These are phyloP conservation scores for Anableps anableps DNA, from an alignment of 2,797 vertebrate genomes.

Conservation along the genomic window DNA sequence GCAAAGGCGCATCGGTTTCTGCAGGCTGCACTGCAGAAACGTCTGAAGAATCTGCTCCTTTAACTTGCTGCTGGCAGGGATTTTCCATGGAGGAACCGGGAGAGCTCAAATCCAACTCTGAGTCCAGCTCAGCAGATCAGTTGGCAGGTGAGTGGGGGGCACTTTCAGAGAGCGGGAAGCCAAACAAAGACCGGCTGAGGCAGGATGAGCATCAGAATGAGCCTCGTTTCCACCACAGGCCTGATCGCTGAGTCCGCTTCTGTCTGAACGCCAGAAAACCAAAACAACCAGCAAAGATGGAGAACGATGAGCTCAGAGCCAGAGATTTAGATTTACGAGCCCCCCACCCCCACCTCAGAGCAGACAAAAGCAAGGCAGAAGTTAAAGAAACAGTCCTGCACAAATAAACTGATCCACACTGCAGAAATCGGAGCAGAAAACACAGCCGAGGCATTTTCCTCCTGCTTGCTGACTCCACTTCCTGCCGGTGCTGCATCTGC, in stretches of 20 bases:
- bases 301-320: background rate
- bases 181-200: conserved; percentile 17
- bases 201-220: background rate
- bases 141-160: no score
- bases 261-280: background rate
- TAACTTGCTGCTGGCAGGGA: no score
- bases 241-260: background rate
- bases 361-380: background rate
- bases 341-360: background rate
- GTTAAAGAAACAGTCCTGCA: background rate
- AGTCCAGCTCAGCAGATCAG: no score
- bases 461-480: background rate
- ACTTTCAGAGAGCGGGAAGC: background rate
- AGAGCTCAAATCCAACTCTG: no score
- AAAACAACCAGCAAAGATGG: background rate
- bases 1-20: no score
- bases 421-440: background rate
- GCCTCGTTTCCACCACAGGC: background rate
- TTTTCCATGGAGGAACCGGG: no score
- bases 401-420: background rate
- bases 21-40: no score
- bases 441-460: background rate
- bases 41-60: no score
- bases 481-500: background rate
- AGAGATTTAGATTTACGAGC: no score